Evolutionary conservation across 2,113 vertebrate species (phyloP), one percentile per base, ranked within the genome.

Genomic region (Cepphus grylle): DNA sequence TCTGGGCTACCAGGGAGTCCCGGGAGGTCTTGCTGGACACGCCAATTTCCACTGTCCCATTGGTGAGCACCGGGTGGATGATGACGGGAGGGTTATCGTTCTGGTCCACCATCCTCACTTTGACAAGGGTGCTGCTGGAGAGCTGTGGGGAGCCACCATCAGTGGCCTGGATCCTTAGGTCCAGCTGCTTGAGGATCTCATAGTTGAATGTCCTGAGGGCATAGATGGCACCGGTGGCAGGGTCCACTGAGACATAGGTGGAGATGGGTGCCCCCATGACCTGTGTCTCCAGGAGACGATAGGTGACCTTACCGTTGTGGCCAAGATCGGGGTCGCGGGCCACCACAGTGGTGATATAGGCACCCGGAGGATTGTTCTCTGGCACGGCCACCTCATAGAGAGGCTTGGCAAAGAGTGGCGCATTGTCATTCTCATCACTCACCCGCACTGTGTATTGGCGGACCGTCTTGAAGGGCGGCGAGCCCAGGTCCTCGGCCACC

Each of bases 181-280:
- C 99, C 32, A 99, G 59, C 88, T 99, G 98, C 88, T 98, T 98
- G 94, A 99, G 98, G 22, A 99, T 98, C 95, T 99, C 99, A 1
- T 99, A 99, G 96, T 99, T 99, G 82, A 99, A 99, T 23, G 99
- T 99, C 78, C 99, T 98, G 34, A 99, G 98, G 0, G 99, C 99
- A 42, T 99, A 99, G 72, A 99, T 98, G 15, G 99, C 99, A 25
- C 99, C 99, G 0, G 99, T 99, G 18, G 99, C 98, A 0, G 99
- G 99, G 77, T 99, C 99, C 21, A 99, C 98, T 0, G 99, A 99
- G 61, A 99, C 99, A 0, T 99, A 99, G 22, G 99, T 99, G 92
- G 99, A 99, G 40, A 99, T 97, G 3, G 99, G 98, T 9, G 98
- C 99, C 17, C 98, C 98, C 81, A 96, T 97, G 47, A 99, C 97